Evolutionary conservation across 2,113 vertebrate genomes (phyloP).

Genomic region (Paedocypris sp.): DNA sequence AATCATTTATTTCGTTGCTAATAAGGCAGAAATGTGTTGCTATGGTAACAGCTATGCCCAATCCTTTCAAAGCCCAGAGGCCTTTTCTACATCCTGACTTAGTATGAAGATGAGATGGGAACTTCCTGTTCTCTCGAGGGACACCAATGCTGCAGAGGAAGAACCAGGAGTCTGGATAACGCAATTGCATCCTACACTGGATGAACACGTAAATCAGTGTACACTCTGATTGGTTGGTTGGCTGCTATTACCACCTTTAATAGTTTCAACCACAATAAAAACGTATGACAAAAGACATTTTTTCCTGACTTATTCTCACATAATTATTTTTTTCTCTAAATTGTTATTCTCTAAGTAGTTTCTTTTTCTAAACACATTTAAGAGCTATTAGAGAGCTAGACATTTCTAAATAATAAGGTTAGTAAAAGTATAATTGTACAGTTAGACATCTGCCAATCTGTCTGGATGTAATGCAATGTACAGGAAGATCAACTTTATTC

Average conservation of each 20-base stretch:
- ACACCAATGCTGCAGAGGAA: background rate
- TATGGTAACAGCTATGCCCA: constrained; percentile 23
- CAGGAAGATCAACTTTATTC: too few species aligned
- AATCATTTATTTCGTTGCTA: constrained; percentile 22
- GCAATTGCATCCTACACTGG: background rate
- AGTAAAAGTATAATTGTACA: too few species aligned
- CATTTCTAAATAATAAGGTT: too few species aligned
- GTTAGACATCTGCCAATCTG: too few species aligned
- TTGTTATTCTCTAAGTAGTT: too few species aligned
- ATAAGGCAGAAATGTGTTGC: constrained; percentile 29
- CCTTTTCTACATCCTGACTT: constrained; percentile 18
- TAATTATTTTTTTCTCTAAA: too few species aligned
- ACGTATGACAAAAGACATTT: too few species aligned
- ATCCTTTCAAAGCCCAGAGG: constrained; percentile 10
- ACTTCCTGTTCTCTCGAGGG: constrained; percentile 4
- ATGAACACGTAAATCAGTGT: background rate
- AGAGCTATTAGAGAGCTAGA: too few species aligned
- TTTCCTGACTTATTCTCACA: too few species aligned
- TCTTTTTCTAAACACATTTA: too few species aligned
- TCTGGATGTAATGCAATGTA: too few species aligned
- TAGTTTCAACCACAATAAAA: too few species aligned
- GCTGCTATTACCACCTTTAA: background rate
- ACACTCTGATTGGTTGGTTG: background rate
- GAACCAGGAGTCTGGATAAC: background rate
- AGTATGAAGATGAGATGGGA: background rate